A percentile compares a stretch with the other conserved stretches of the same genome.
Conservation (phyloP, 1,140 invertebrate genomes). For the Papilio polyxenes region DNA sequence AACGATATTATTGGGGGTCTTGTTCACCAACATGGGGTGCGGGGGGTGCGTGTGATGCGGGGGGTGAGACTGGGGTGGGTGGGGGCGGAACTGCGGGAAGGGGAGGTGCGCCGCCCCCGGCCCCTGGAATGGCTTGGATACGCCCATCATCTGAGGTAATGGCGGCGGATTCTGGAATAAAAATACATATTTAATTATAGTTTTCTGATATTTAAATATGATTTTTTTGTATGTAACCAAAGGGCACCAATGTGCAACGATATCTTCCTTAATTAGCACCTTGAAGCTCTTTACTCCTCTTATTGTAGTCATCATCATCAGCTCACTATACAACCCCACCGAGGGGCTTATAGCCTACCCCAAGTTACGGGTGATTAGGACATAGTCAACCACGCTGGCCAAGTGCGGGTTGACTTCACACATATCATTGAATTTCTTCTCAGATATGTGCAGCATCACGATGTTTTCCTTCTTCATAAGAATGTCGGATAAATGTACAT, state of each 20-base stretch:
- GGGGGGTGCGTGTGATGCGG: constrained; percentile 42
- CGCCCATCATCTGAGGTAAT: constrained; percentile 50
- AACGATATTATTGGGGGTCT: constrained; percentile 43
- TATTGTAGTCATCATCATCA: too few species aligned
- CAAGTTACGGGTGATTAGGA: too few species aligned
- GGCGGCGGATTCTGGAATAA: constrained; percentile 49
- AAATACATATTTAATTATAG: background rate
- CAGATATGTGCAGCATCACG: too few species aligned
- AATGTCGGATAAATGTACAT: too few species aligned
- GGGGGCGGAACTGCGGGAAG: constrained; percentile 51
- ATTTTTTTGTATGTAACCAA: too few species aligned
- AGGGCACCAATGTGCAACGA: background rate
- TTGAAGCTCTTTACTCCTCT: background rate
- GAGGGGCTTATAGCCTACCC: too few species aligned
- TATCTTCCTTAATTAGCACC: background rate
- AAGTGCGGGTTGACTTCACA: too few species aligned
- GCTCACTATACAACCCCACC: too few species aligned
- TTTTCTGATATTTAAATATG: background rate
- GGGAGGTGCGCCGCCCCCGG: constrained; percentile 52
- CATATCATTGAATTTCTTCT: too few species aligned
- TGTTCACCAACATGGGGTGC: constrained; percentile 41
- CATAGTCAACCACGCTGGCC: too few species aligned
- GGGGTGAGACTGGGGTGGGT: constrained; percentile 51
- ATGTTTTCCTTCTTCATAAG: too few species aligned
- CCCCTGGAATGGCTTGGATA: constrained; percentile 50